These are phyloP conservation scores for Saturnia pavonia DNA, from an alignment of 2,888 invertebrate species.

Conservation along the genomic window DNA sequence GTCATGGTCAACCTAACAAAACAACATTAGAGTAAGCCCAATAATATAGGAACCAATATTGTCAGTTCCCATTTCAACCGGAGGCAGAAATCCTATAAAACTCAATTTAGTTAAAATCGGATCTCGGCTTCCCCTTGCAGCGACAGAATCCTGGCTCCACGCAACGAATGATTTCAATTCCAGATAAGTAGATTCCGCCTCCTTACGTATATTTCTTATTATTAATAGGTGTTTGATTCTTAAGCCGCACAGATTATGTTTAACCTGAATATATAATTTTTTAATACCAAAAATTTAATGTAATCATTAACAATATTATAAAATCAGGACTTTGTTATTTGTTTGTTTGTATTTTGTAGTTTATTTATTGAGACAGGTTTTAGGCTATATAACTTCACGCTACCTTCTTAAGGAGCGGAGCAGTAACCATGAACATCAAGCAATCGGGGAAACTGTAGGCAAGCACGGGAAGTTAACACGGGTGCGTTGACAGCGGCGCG, in stretches of 20 bases:
- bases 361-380: too few relatives aligned
- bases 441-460: too few relatives aligned
- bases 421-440: too few relatives aligned
- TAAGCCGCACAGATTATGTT: background rate
- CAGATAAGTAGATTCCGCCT: constrained; percentile 62
- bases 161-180: constrained; percentile 67
- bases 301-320: too few relatives aligned
- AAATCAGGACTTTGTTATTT: too few relatives aligned
- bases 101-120: constrained; percentile 68
- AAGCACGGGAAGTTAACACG: too few relatives aligned
- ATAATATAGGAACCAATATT: constrained; percentile 33
- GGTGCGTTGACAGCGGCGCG: too few relatives aligned
- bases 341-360: too few relatives aligned
- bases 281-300: background rate
- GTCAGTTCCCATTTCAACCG: constrained; percentile 35
- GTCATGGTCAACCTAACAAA: constrained; percentile 13
- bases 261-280: background rate
- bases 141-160: constrained; percentile 46
- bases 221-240: constrained; percentile 43
- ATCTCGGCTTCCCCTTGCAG: constrained; percentile 53
- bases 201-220: constrained; percentile 45
- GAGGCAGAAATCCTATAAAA: constrained; percentile 55
- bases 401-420: too few relatives aligned
- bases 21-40: constrained; percentile 26
- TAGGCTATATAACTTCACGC: too few relatives aligned